These are phyloP conservation scores for Halcyon senegalensis DNA, from an alignment of 2,113 vertebrate species.

Conservation along the genomic window DNA sequence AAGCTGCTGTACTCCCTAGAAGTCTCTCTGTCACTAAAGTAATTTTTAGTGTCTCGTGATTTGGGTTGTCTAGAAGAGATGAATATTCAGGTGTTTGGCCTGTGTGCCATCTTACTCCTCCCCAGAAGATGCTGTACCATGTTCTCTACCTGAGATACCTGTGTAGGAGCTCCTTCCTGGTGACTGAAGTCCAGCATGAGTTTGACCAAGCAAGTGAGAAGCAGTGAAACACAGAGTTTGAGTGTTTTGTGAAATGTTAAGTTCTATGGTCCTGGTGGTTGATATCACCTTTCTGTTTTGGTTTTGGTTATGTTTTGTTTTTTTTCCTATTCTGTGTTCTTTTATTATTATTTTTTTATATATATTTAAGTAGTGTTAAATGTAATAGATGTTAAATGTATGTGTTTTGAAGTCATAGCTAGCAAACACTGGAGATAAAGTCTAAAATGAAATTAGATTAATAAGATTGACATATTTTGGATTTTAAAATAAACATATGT, in stretches of 20 bases:
- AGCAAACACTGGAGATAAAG: background rate
- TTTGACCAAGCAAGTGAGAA: background rate
- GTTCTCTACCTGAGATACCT: background rate
- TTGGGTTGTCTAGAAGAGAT: background rate
- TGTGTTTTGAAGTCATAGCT: background rate
- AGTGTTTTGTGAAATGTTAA: background rate
- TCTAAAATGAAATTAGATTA: background rate
- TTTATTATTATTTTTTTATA: too few relatives aligned
- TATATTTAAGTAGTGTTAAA: background rate
- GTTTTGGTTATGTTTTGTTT: too few relatives aligned
- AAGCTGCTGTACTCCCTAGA: background rate
- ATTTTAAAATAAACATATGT: background rate
- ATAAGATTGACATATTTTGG: background rate
- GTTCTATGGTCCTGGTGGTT: background rate
- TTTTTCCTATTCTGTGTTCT: too few relatives aligned
- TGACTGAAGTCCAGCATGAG: background rate
- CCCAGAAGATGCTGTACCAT: background rate
- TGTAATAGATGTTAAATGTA: background rate
- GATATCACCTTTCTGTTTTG: background rate
- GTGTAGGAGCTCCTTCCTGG: background rate
- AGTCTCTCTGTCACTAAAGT: background rate
- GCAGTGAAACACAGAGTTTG: background rate
- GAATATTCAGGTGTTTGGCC: background rate
- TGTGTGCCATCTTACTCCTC: background rate
- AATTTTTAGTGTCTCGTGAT: rapidly evolving